A percentile compares a stretch with the other conserved stretches of the same genome.
phyloP scores from a whole-genome alignment of 2,888 invertebrate genomes.

The Onthophagus sagittarius region DNA sequence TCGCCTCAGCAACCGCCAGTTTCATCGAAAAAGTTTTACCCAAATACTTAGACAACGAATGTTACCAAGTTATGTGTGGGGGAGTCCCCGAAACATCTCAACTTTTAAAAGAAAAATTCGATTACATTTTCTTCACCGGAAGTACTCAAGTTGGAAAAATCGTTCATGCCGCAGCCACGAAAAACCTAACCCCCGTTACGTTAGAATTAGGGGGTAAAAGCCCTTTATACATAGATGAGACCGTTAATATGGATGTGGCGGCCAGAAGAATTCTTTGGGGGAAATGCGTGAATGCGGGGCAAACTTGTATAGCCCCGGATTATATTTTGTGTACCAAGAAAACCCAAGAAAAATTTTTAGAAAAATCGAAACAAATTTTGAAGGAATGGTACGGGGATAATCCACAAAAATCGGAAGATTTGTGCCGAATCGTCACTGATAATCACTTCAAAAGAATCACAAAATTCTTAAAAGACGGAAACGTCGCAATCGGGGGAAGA shows the following conservation, averaged over 20 bases:
- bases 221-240: constrained; percentile 85
- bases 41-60: constrained; percentile 88
- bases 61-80: constrained; percentile 64
- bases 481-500: constrained; percentile 74
- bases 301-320: constrained; percentile 96
- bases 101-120: constrained; percentile 76
- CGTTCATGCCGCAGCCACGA: constrained; percentile 84
- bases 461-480: constrained; percentile 64
- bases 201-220: constrained; percentile 84
- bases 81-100: constrained; percentile 20
- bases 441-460: constrained; percentile 74
- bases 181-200: constrained; percentile 88
- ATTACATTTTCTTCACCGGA: constrained; percentile 96
- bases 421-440: constrained; percentile 76
- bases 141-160: constrained; percentile 81
- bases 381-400: constrained; percentile 83
- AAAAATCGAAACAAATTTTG: constrained; percentile 56
- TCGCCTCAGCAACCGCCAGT: constrained; percentile 68
- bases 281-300: constrained; percentile 87
- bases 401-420: constrained; percentile 72
- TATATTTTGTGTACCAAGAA: constrained; percentile 83
- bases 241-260: constrained; percentile 71
- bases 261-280: constrained; percentile 51
- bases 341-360: constrained; percentile 59
- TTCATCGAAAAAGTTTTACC: constrained; percentile 73